phyloP scores from a whole-genome alignment of 2,888 invertebrate genomes.

The Holacanthella duospinosa region DNA sequence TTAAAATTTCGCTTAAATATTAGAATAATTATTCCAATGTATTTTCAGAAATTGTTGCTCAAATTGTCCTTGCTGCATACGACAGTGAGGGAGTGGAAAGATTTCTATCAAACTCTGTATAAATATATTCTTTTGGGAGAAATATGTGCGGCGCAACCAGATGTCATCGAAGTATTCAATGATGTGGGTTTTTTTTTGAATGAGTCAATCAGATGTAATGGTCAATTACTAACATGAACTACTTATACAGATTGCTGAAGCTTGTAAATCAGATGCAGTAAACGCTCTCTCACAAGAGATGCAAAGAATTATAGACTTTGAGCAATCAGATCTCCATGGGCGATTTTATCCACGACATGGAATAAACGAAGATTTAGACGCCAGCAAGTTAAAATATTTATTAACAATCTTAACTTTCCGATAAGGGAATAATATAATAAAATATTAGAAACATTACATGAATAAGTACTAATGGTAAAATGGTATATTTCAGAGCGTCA shows the following conservation, averaged over 20 bases:
- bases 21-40: neutral
- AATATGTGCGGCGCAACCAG: conserved; percentile 49
- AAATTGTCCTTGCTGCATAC: conserved; percentile 54
- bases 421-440: too few relatives aligned
- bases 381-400: conserved; percentile 46
- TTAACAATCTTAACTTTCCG: too few relatives aligned
- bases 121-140: conserved; percentile 59
- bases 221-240: neutral
- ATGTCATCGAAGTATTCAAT: conserved; percentile 47
- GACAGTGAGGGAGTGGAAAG: conserved; percentile 57
- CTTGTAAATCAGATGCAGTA: conserved; percentile 44
- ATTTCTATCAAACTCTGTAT: conserved; percentile 58
- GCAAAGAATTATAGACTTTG: conserved; percentile 61
- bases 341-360: conserved; percentile 64
- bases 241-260: conserved; percentile 37
- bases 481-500: conserved; percentile 51
- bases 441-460: neutral
- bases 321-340: conserved; percentile 50
- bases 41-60: neutral
- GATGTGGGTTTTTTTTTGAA: conserved; percentile 40
- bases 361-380: conserved; percentile 63
- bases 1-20: conserved; percentile 3
- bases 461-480: neutral
- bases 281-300: conserved; percentile 57
- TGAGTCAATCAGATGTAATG: neutral